A percentile compares a stretch with the other conserved stretches of the same genome.
Conservation (phyloP, 2,797 vertebrate genomes). For the Delichon dasypus region DNA sequence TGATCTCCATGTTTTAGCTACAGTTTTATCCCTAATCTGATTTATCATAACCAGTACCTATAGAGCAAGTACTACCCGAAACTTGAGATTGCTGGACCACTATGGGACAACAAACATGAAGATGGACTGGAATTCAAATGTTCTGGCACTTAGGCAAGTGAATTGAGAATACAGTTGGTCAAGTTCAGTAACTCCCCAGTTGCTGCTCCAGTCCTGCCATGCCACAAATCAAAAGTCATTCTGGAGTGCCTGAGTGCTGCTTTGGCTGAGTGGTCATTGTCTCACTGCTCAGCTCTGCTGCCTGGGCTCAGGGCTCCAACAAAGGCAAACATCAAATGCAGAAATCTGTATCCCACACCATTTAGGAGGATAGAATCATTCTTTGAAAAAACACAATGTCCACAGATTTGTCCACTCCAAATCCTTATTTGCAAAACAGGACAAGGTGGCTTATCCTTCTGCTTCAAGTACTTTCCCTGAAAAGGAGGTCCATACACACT, state of each 20-base stretch:
- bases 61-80: neutral
- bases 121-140: neutral
- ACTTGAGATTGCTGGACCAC: neutral
- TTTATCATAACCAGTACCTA: neutral
- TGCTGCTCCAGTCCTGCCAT: neutral
- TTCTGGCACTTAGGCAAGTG: neutral
- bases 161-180: neutral
- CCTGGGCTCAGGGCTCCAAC: neutral
- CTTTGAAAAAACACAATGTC: neutral
- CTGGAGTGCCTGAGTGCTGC: rapidly evolving
- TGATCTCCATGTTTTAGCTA: neutral
- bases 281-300: neutral
- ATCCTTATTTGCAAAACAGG: neutral
- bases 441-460: neutral
- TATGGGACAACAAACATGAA: neutral
- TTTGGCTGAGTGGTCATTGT: neutral
- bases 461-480: neutral
- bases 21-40: neutral
- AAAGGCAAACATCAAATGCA: neutral
- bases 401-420: neutral
- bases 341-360: neutral
- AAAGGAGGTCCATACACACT: neutral
- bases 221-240: neutral
- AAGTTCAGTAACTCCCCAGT: neutral
- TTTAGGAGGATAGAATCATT: neutral